These are phyloP conservation scores for Albula goreensis DNA, from an alignment of 2,113 vertebrate species.

Conservation along the genomic window DNA sequence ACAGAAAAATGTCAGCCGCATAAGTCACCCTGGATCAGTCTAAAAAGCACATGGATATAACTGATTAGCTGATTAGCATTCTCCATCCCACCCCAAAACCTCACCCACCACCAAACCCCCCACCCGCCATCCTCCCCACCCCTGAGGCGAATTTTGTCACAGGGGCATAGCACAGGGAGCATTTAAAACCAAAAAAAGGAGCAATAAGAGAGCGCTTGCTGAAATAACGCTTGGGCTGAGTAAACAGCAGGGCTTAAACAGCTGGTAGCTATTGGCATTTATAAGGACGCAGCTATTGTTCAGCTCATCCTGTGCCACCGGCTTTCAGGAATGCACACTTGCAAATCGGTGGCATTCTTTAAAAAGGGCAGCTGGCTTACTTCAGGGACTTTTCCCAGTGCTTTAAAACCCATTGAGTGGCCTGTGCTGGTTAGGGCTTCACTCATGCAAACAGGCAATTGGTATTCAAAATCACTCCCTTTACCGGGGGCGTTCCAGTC, in stretches of 20 bases:
- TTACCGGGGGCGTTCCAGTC: background rate
- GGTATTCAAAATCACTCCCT: background rate
- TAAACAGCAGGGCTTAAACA: conserved; percentile 4
- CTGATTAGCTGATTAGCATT: too few relatives aligned
- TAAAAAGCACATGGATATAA: too few relatives aligned
- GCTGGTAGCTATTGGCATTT: conserved; percentile 16
- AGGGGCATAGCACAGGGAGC: background rate
- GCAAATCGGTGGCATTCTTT: conserved; percentile 18
- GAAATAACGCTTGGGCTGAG: conserved; percentile 7
- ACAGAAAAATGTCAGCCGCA: too few relatives aligned
- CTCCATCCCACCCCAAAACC: background rate
- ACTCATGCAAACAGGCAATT: background rate
- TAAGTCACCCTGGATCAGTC: too few relatives aligned
- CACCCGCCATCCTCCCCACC: too few relatives aligned
- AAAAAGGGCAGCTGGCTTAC: conserved; percentile 6
- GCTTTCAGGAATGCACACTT: background rate
- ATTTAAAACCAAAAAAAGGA: background rate
- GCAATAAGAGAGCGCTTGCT: background rate
- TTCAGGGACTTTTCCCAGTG: conserved; percentile 11
- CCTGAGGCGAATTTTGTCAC: background rate
- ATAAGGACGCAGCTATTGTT: background rate
- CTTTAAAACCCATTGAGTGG: background rate
- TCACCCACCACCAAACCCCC: too few relatives aligned
- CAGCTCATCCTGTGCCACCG: background rate
- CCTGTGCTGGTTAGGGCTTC: background rate